A percentile compares a stretch with the other conserved stretches of the same genome.
Conservation (phyloP, 2,113 vertebrate genomes). For the Morone chrysops region DNA sequence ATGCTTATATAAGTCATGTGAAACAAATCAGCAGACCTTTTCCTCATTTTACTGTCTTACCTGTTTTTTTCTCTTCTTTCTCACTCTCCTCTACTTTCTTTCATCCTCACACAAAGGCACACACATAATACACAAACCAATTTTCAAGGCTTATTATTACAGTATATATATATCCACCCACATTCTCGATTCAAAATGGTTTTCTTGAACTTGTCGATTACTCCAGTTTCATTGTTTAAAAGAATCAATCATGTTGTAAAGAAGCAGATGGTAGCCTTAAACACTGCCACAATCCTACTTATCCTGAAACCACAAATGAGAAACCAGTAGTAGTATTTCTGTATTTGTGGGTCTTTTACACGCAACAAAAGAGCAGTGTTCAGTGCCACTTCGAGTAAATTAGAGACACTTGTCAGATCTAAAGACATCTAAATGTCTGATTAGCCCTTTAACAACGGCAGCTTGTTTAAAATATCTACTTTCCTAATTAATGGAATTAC, state of each 20-base stretch:
- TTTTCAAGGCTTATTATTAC: constrained; percentile 2
- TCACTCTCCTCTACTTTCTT: background rate
- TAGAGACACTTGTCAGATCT: constrained; percentile 1
- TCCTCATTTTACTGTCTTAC: background rate
- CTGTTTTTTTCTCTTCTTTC: background rate
- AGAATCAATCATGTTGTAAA: constrained; percentile 1
- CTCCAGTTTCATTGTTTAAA: constrained; percentile 19
- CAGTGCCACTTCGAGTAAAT: background rate
- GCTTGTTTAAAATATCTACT: background rate
- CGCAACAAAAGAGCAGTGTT: background rate
- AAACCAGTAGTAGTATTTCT: constrained; percentile 4
- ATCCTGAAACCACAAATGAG: background rate
- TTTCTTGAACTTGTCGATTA: constrained; percentile 15
- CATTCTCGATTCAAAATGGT: constrained; percentile 1
- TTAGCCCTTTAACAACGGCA: constrained; percentile 6
- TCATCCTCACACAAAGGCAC: background rate
- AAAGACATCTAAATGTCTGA: constrained; percentile 20
- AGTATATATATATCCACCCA: background rate
- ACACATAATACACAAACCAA: background rate
- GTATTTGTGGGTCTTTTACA: background rate
- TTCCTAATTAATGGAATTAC: constrained; percentile 4
- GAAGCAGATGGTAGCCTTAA: constrained; percentile 11
- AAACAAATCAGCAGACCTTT: constrained; percentile 10
- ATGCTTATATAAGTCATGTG: constrained; percentile 18
- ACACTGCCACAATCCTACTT: constrained; percentile 20